These are phyloP conservation scores for Ia io DNA, from an alignment of 2,113 vertebrate species.

Conservation along the genomic window DNA sequence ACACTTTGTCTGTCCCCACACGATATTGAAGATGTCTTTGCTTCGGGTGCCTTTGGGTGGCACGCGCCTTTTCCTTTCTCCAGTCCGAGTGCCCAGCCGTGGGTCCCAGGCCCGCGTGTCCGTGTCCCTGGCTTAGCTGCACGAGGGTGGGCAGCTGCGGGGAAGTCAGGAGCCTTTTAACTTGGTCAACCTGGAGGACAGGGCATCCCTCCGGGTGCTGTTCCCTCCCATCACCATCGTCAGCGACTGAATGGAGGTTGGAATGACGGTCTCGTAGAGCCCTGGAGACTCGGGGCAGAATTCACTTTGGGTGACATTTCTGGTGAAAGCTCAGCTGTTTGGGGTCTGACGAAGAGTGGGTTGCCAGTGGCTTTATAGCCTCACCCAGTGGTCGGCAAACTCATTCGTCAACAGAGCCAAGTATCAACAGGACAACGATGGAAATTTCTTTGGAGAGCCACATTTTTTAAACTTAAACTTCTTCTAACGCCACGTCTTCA, in stretches of 20 bases:
- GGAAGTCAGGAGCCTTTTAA: not conserved
- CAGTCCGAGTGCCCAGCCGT: not conserved
- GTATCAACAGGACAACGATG: no score
- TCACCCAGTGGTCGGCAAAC: not conserved
- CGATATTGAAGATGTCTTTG: not conserved
- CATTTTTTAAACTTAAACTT: no score
- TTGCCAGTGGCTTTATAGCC: not conserved
- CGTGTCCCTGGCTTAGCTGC: not conserved
- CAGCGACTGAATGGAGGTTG: not conserved
- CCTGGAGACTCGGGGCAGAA: not conserved
- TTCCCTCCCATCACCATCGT: not conserved
- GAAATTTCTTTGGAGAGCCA: no score
- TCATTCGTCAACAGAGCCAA: no score
- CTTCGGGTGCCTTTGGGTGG: not conserved
- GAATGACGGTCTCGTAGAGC: not conserved
- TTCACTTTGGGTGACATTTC: not conserved
- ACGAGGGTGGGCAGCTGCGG: fast-evolving
- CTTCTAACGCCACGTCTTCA: no score
- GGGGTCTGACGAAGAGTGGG: not conserved
- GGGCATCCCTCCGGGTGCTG: no score
- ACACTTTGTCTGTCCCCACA: not conserved
- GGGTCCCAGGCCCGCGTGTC: fast-evolving
- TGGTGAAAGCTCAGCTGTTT: not conserved
- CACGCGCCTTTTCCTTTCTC: fast-evolving
- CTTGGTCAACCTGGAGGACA: not conserved